These are phyloP conservation scores for Labeo rohita DNA, from an alignment of 2,113 vertebrate genomes.

Conservation along the genomic window DNA sequence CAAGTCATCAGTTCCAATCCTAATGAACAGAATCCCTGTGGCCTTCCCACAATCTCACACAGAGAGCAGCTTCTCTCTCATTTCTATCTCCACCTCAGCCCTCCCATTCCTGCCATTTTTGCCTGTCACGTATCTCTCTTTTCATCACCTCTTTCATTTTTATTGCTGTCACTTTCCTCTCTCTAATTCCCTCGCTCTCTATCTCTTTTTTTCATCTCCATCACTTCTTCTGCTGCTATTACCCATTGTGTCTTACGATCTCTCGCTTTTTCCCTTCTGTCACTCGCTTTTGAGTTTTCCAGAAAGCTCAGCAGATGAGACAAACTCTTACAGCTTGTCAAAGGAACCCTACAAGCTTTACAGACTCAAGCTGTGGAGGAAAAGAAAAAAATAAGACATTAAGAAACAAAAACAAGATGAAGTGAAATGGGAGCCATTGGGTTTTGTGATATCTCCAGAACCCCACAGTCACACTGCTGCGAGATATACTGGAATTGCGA, in stretches of 20 bases:
- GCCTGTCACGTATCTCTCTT: not conserved
- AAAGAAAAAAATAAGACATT: not conserved
- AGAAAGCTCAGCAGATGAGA: conserved; percentile 14
- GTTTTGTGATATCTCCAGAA: not conserved
- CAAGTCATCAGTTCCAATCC: conserved; percentile 5
- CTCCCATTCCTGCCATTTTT: not conserved
- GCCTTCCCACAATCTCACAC: not conserved
- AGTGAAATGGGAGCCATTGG: not conserved
- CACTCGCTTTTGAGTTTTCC: not conserved
- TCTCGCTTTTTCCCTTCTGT: not conserved
- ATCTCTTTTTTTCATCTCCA: not conserved
- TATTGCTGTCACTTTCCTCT: not conserved
- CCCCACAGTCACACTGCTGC: not conserved
- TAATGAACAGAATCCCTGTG: conserved; percentile 10
- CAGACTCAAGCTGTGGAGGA: not conserved
- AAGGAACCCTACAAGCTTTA: not conserved
- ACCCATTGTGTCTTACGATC: not conserved
- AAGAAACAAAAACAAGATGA: not conserved
- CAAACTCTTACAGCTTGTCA: not conserved
- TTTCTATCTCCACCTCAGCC: not conserved
- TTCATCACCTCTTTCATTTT: not conserved
- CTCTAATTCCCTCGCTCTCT: not conserved
- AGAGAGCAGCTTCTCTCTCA: not conserved
- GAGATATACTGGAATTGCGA: not conserved
- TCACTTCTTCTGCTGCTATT: not conserved